Conservation (phyloP, 2,797 vertebrate species). For the Premnoplex brunnescens region DNA sequence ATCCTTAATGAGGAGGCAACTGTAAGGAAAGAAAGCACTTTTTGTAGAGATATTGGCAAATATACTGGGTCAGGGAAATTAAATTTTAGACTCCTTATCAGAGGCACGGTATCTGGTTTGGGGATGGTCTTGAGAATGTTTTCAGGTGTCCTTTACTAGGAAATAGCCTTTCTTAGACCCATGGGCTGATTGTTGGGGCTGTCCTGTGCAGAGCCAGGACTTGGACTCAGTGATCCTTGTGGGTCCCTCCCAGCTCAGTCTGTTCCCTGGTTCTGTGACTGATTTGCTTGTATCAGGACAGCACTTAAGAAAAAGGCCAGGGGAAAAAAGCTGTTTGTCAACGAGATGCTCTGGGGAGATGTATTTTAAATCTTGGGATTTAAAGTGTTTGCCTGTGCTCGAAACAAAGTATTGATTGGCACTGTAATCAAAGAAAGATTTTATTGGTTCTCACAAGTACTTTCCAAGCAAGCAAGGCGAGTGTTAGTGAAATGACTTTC, state of each 20-base stretch:
- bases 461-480: neutral
- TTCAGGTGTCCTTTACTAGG: neutral
- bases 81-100: neutral
- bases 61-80: neutral
- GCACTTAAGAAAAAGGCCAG: neutral
- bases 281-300: neutral
- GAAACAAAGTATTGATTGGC: slow-evolving; percentile 8
- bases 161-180: neutral
- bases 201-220: neutral
- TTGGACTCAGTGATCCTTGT: accelerated
- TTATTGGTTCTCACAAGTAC: slow-evolving; percentile 26
- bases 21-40: neutral
- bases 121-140: neutral
- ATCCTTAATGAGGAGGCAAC: slow-evolving; percentile 7
- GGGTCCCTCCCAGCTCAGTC: neutral
- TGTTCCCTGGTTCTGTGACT: neutral
- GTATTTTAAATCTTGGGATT: slow-evolving; percentile 3
- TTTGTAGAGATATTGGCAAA: neutral
- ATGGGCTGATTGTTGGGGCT: neutral
- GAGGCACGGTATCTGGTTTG: neutral
- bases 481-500: neutral
- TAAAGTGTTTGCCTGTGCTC: neutral
- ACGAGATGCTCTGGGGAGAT: neutral
- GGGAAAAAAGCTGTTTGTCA: neutral
- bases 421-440: slow-evolving; percentile 11